Conservation (phyloP, 2,888 invertebrate species). For the Aproaerema taeniolella region DNA sequence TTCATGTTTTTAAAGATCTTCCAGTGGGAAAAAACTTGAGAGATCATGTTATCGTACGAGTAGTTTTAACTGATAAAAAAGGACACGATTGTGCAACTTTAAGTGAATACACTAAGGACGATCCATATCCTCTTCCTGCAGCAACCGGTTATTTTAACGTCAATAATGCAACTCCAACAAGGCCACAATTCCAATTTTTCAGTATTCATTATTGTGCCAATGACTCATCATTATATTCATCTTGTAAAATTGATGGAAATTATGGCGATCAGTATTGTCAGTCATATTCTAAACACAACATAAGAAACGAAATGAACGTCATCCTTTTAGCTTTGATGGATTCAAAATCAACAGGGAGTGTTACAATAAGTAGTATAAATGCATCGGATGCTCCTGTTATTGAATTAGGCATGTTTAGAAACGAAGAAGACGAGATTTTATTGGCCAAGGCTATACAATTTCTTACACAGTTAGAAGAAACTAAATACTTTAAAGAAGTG, state of each 20-base stretch:
- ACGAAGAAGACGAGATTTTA: conserved; percentile 16
- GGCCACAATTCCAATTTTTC: conserved; percentile 20
- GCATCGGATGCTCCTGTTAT: conserved; percentile 18
- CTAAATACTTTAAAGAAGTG: conserved; percentile 20
- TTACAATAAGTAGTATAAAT: conserved; percentile 18
- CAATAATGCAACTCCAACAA: conserved; percentile 6
- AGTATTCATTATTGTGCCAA: conserved; percentile 14
- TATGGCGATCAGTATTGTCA: conserved; percentile 7
- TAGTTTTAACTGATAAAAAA: conserved; percentile 40
- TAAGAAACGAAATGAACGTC: conserved; percentile 6
- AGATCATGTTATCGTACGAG: conserved; percentile 41
- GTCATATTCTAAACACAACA: background rate
- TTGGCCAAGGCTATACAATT: conserved; percentile 18
- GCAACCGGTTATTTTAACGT: conserved; percentile 20
- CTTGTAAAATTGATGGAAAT: conserved; percentile 13
- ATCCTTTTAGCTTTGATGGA: conserved; percentile 17
- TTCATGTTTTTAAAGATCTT: conserved; percentile 41
- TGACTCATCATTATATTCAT: conserved; percentile 3
- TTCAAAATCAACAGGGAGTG: conserved; percentile 20
- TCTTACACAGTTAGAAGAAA: conserved; percentile 16
- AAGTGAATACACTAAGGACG: conserved; percentile 28
- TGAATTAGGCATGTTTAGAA: conserved; percentile 18
- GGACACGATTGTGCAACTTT: conserved; percentile 30
- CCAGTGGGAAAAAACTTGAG: conserved; percentile 61
- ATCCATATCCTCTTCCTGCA: conserved; percentile 21